Conservation (phyloP, 2,113 vertebrate genomes). For the Cheirogaleus medius region DNA sequence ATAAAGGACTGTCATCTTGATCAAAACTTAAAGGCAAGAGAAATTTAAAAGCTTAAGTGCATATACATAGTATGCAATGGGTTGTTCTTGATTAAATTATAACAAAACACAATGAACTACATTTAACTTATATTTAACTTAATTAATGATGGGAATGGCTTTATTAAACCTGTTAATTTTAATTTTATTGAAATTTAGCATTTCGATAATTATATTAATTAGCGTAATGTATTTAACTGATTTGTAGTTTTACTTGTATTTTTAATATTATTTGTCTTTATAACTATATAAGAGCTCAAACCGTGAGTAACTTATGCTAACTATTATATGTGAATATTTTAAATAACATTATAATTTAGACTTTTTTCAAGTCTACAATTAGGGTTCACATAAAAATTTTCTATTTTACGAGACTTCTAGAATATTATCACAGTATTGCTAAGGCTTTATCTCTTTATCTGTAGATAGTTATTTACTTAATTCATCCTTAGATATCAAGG, state of each 20-base stretch:
- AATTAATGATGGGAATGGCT: neutral
- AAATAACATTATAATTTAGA: neutral
- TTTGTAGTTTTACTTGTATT: neutral
- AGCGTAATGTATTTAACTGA: neutral
- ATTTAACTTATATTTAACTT: neutral
- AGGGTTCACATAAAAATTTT: neutral
- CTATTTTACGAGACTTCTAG: neutral
- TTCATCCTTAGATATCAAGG: neutral
- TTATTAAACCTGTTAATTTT: neutral
- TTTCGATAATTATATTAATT: neutral
- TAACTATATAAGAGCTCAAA: neutral
- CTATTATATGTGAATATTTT: neutral
- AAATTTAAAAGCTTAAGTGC: neutral
- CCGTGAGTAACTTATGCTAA: neutral
- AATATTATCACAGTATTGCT: neutral
- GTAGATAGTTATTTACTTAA: neutral
- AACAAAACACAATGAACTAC: neutral
- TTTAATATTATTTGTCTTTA: neutral
- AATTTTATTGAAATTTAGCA: neutral
- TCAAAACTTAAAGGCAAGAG: neutral
- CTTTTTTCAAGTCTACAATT: neutral
- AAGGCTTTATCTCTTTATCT: neutral
- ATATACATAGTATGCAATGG: neutral
- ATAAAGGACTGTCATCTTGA: neutral
- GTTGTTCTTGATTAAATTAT: neutral